Evolutionary conservation across 2,888 invertebrate species (phyloP).

Genomic region (Hirtodrosophila cameraria): DNA sequence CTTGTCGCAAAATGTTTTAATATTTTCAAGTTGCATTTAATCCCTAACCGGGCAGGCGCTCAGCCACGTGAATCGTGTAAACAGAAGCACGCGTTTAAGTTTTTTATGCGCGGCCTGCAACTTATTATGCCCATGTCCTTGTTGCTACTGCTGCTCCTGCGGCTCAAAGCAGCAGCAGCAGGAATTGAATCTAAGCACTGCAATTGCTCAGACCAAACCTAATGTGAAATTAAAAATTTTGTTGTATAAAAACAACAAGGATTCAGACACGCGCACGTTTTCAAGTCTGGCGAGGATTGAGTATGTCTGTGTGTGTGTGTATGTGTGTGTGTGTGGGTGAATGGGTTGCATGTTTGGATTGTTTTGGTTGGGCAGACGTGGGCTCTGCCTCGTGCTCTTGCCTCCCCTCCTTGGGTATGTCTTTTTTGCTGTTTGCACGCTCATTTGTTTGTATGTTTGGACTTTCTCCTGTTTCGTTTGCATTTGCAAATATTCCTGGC

Average conservation of each 20-base stretch:
- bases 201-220: constrained; percentile 31
- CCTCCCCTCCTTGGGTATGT: constrained; percentile 39
- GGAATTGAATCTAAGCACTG: constrained; percentile 1
- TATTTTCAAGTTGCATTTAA: constrained; percentile 80
- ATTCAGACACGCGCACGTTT: constrained; percentile 43
- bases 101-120: constrained; percentile 28
- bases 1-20: constrained; percentile 80
- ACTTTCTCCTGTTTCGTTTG: constrained; percentile 83
- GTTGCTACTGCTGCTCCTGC: constrained; percentile 3
- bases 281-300: constrained; percentile 35
- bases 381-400: constrained; percentile 16
- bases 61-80: constrained; percentile 74
- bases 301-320: background rate
- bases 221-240: constrained; percentile 66
- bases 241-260: constrained; percentile 47
- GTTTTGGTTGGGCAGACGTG: constrained; percentile 42
- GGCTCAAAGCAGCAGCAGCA: background rate
- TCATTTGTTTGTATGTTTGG: constrained; percentile 83
- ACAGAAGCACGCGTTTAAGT: constrained; percentile 67
- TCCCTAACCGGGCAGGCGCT: constrained; percentile 56
- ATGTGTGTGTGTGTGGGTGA: background rate
- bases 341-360: constrained; percentile 28
- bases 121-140: constrained; percentile 30
- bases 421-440: constrained; percentile 80
- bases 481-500: constrained; percentile 81